Base-by-base conservation (phyloP, 2,113 vertebrate species). In the Mormyrus iriodes region DNA sequence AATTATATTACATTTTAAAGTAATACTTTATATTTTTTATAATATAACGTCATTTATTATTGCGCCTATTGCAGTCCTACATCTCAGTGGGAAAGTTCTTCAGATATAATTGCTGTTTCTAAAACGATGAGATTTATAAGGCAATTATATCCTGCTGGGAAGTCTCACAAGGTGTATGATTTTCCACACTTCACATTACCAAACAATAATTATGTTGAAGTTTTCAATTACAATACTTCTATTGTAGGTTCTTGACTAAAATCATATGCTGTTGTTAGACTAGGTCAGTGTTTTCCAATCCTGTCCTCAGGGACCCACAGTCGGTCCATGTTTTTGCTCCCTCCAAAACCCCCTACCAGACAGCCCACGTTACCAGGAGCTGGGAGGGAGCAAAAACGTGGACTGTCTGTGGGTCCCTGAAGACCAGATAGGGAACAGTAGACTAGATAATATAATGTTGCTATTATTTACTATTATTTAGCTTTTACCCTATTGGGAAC, bases 201-300 rank as follows among this genome's bases (percentile, higher is more conserved):
- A 94, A 94, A 94, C 93, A 95, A 95, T 95, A 96, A 95, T 95
- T 96, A 95, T 91, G 92, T 92, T 94, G 94, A 94, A 95, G 94
- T 95, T 96, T 95, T 95, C 94, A 96, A 95, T 96, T 95, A 95
- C 94, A 93, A 92, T 93, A 90, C 94, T 92, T 95, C 94, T 93
- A 95, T 96, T 96, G n/a, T 86, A 35, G 13, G 51, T 95, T 94
- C 95, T 95, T 95, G 95, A 94, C 93, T 94, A 95, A 96, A 95
- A 94, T 95, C 93, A 94, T 95, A 93, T 93, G 93, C 94, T 95
- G 94, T 95, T 96, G 95, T 95, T 95, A 95, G 95, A 96, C 96
- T 95, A 94, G 94, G 13, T 69, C 61, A 27, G 10, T 3, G 61
- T 13, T 69, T n/a, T 10, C 61, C 61, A 69, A 3, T 69, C 61